Percentiles rank a stretch among this genome's conserved stretches.
Conservation (phyloP, 2,888 invertebrate species). For the Argyresthia goedartella region DNA sequence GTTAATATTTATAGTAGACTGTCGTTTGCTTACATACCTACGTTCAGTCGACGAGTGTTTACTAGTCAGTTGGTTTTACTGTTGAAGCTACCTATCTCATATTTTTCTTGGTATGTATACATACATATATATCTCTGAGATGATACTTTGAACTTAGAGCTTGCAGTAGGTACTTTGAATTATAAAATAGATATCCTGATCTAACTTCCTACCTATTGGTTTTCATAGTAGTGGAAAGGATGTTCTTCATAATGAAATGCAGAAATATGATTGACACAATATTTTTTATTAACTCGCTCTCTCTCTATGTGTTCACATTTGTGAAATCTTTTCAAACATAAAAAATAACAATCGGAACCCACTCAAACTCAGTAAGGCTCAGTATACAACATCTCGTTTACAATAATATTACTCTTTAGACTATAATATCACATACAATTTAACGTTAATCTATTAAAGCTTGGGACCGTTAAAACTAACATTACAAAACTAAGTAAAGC, state of each 20-base stretch:
- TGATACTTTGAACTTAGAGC: not conserved
- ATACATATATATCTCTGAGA: not conserved
- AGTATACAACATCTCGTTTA: constrained; percentile 58
- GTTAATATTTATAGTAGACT: constrained; percentile 1
- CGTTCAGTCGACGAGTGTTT: not conserved
- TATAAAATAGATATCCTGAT: not conserved
- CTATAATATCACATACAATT: constrained; percentile 61
- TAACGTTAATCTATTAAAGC: constrained; percentile 65
- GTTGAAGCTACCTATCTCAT: no score
- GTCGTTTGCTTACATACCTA: not conserved
- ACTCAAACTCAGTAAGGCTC: constrained; percentile 36
- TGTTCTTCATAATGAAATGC: constrained; percentile 41
- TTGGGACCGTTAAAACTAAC: constrained; percentile 23
- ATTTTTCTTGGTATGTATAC: not conserved
- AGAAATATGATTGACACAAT: constrained; percentile 49
- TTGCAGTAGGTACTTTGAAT: no score
- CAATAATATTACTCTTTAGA: constrained; percentile 63
- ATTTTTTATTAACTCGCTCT: constrained; percentile 60
- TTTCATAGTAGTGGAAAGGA: not conserved
- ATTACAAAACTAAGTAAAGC: constrained; percentile 16
- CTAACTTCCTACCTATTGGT: not conserved
- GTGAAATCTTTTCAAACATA: constrained; percentile 66
- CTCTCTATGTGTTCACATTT: constrained; percentile 47
- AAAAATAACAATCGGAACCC: constrained; percentile 63
- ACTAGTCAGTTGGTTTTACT: no score